A percentile compares a stretch with the other conserved stretches of the same genome.
Conservation (phyloP, 2,113 vertebrate genomes). For the Bolborhynchus lineola region DNA sequence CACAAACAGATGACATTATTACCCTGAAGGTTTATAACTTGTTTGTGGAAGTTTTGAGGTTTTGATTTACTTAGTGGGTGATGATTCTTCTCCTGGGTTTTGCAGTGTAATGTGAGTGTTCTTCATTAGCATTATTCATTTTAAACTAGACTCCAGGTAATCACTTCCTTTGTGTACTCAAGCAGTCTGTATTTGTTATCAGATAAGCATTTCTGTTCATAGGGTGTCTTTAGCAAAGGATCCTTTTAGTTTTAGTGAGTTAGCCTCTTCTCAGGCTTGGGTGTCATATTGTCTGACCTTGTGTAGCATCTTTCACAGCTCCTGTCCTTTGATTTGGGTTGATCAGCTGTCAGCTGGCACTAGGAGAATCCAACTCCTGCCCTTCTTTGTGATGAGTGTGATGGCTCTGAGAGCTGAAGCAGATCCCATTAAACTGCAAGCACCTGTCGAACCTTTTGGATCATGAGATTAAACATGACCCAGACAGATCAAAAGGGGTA, state of each 20-base stretch:
- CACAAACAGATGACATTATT: not conserved
- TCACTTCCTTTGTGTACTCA: not conserved
- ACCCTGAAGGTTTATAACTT: not conserved
- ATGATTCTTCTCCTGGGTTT: not conserved
- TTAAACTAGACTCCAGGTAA: not conserved
- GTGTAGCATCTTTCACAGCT: not conserved
- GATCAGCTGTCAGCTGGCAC: not conserved
- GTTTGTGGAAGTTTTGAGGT: not conserved
- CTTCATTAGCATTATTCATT: not conserved
- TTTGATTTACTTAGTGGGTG: not conserved
- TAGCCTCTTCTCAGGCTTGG: not conserved
- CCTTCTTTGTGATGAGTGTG: not conserved
- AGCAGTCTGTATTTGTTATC: not conserved
- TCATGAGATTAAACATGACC: not conserved
- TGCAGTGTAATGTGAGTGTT: not conserved
- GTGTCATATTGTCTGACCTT: not conserved
- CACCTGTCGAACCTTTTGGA: not conserved
- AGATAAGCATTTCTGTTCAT: not conserved
- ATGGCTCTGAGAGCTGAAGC: not conserved
- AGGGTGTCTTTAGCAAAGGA: not conserved
- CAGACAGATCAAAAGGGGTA: not conserved
- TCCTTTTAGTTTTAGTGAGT: not conserved
- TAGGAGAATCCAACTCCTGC: not conserved
- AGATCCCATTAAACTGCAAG: not conserved
- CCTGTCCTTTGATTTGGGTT: not conserved